Base-by-base conservation (phyloP, 2,888 invertebrate genomes). In the Chouioia cunea region DNA sequence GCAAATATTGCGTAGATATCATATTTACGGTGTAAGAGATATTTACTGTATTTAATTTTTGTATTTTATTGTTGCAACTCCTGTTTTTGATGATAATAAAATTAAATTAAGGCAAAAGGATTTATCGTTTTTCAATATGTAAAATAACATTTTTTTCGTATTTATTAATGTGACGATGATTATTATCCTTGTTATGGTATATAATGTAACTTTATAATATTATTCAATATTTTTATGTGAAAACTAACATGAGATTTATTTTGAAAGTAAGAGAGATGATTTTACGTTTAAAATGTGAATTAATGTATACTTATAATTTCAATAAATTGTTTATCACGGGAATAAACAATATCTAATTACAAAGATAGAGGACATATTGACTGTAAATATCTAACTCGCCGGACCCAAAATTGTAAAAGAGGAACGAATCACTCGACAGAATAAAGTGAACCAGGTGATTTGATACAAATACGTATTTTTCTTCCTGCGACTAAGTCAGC, bases 391-490 rank as follows among this genome's bases (percentile, higher is more conserved):
- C 64, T 54, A 72, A 58, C 62, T 56, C 57, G 54, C 59, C 59
- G 66, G 64, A 73, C 71, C 47, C 50, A 74, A 75, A 73, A 71
- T 73, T 66, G 74, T 71, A 76, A 78, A 76, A 77, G 78, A 77
- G 73, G 77, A 78, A 77, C 72, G 76, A 74, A 77, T 78, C 74
- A 75, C 75, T 74, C 73, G 78, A 76, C 75, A 20, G 77, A 80
- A 76, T 80, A 81, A 84, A 84, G 84, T 83, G 79, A 81, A 83
- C 77, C 83, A 81, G 74, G 43, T 77, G 79, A 82, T 79, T 79
- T 79, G 80, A 77, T 77, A 78, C 76, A 75, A 76, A 75, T 75
- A 67, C 73, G 71, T 75, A 71, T 75, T 67, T 73, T 73, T 73
- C n/a, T 48, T 4, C 3, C 47, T 18, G 16, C 15, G 10, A 23